Conservation (phyloP, 2,113 vertebrate genomes). For the Sarotherodon lohbergeri region DNA sequence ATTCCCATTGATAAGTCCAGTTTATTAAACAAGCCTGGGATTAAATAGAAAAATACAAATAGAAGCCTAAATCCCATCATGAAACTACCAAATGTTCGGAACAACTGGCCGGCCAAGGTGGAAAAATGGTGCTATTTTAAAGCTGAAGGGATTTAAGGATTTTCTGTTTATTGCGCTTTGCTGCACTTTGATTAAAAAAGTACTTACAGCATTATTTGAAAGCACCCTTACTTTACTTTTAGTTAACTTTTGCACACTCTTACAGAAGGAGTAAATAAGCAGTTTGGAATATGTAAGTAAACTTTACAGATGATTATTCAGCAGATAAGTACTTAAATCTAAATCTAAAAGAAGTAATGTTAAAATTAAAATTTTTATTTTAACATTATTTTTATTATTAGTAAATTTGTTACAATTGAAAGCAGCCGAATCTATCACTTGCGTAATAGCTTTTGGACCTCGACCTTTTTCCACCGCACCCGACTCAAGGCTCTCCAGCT, state of each 20-base stretch:
- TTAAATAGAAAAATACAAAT: background rate
- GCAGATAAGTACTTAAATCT: background rate
- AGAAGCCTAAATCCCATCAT: background rate
- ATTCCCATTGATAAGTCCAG: background rate
- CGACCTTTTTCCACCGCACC: conserved; percentile 30
- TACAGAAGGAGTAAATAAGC: background rate
- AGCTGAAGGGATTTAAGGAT: background rate
- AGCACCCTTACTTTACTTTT: background rate
- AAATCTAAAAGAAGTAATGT: background rate
- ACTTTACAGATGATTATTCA: background rate
- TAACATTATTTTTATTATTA: background rate
- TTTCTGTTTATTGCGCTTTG: background rate
- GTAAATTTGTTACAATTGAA: background rate
- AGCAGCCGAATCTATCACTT: background rate
- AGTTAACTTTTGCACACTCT: background rate
- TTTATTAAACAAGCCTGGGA: background rate
- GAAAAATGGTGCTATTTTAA: background rate
- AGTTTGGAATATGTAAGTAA: background rate
- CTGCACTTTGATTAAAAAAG: background rate
- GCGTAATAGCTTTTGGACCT: conserved; percentile 54
- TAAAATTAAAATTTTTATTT: accelerated
- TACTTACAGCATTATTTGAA: background rate
- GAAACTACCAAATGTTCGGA: background rate
- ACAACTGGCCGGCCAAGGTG: background rate
- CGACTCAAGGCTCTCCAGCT: background rate